phyloP scores from a whole-genome alignment of 2,113 vertebrate species.

The Reinhardtius hippoglossoides region DNA sequence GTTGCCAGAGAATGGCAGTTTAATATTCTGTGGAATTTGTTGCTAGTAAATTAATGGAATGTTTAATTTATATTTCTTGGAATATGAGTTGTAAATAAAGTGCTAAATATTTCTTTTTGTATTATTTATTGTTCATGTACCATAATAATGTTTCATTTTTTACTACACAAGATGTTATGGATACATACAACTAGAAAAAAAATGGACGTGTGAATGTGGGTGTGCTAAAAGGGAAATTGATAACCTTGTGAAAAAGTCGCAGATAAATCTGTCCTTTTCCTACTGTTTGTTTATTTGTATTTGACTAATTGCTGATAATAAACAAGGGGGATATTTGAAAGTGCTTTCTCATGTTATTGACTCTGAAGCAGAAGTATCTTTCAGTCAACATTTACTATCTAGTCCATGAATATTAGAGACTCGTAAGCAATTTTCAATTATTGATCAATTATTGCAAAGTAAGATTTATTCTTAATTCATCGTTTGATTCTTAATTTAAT shows the following conservation, averaged over 20 bases:
- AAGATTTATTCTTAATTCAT: no score
- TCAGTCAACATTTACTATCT: no score
- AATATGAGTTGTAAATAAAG: slow-evolving; percentile 92
- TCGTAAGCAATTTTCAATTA: no score
- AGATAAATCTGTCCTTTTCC: slow-evolving; percentile 77
- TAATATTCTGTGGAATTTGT: slow-evolving; percentile 62
- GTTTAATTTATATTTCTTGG: slow-evolving; percentile 81
- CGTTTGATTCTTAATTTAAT: no score
- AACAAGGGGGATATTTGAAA: slow-evolving; percentile 78
- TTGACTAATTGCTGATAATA: slow-evolving; percentile 92
- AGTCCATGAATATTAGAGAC: no score
- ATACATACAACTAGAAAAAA: slow-evolving; percentile 53
- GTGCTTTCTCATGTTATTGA: background rate
- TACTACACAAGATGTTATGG: slow-evolving; percentile 86
- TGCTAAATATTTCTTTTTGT: slow-evolving; percentile 83
- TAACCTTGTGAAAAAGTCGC: slow-evolving; percentile 72
- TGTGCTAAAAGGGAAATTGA: slow-evolving; percentile 70
- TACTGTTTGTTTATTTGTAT: slow-evolving; percentile 94
- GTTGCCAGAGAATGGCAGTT: slow-evolving; percentile 45
- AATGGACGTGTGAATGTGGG: slow-evolving; percentile 61
- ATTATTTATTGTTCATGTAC: slow-evolving; percentile 89
- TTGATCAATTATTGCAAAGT: no score
- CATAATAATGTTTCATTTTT: slow-evolving; percentile 86
- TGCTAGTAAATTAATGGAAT: slow-evolving; percentile 82
- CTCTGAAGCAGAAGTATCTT: background rate